These are phyloP conservation scores for Chiloscyllium plagiosum DNA, from an alignment of 2,113 vertebrate species.

Conservation along the genomic window DNA sequence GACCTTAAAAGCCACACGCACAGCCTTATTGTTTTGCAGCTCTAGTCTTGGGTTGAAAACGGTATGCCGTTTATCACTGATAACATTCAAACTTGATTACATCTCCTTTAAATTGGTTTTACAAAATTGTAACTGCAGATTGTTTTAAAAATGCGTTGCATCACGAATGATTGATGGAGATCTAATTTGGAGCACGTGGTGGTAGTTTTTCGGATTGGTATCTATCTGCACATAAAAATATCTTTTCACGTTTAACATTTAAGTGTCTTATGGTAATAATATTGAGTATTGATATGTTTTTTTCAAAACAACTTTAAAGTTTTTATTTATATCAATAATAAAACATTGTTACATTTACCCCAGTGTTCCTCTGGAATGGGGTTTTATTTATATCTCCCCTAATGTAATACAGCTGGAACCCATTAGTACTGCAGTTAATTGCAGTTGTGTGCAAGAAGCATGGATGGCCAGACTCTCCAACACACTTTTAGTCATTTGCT, in stretches of 20 bases:
- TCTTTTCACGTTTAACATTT: constrained; percentile 4
- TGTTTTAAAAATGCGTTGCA: constrained; percentile 5
- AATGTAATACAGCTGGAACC: constrained; percentile 32
- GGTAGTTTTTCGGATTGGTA: neutral
- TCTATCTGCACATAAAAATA: neutral
- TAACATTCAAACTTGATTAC: neutral
- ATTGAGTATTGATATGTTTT: neutral
- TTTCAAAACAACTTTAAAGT: neutral
- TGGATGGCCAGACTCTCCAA: constrained; percentile 28
- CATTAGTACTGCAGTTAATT: constrained; percentile 37
- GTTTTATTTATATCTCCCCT: constrained; percentile 13
- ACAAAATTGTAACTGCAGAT: neutral
- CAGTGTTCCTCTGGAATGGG: neutral
- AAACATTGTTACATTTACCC: neutral
- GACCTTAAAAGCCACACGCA: neutral
- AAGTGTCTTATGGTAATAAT: neutral
- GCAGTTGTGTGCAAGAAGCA: constrained; percentile 19
- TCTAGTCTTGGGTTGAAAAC: neutral
- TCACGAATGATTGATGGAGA: constrained; percentile 29
- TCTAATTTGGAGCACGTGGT: constrained; percentile 32
- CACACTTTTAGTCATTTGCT: constrained; percentile 34
- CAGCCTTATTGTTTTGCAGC: neutral
- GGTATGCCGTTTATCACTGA: neutral
- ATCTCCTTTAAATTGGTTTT: constrained; percentile 19
- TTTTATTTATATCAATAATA: neutral